Conservation (phyloP, 2,888 invertebrate genomes). For the Sphecodes monilicornis region DNA sequence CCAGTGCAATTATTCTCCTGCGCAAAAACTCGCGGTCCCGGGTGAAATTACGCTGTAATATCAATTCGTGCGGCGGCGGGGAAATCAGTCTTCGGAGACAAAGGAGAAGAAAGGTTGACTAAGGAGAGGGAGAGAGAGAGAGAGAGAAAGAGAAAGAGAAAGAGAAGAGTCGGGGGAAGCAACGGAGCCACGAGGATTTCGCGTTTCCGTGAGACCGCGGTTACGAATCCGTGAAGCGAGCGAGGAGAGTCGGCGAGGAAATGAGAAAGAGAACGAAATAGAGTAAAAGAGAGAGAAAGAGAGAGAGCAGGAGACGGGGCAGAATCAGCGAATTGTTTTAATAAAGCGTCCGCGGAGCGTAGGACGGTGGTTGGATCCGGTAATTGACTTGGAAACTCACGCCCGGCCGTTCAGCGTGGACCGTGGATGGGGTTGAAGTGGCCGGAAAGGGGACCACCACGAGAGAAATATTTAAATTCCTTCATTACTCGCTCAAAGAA, state of each 20-base stretch:
- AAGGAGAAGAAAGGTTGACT: background rate
- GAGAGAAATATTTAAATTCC: conserved; percentile 81
- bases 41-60: conserved; percentile 52
- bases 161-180: conserved; percentile 7
- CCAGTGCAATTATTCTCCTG: background rate
- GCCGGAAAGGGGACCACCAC: conserved; percentile 41
- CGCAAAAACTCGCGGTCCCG: conserved; percentile 14
- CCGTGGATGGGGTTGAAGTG: conserved; percentile 25
- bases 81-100: conserved; percentile 38
- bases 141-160: background rate
- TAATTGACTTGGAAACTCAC: conserved; percentile 81
- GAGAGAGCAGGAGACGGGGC: conserved; percentile 21
- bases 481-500: conserved; percentile 80
- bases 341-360: conserved; percentile 75
- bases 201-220: conserved; percentile 48
- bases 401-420: conserved; percentile 48
- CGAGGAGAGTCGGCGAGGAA: background rate
- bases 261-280: background rate
- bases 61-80: conserved; percentile 36
- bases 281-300: background rate
- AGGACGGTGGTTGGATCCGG: conserved; percentile 76
- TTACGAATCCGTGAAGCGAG: conserved; percentile 40
- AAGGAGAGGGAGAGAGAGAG: background rate
- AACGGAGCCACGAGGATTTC: conserved; percentile 39
- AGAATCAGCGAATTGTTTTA: conserved; percentile 77